Conservation (phyloP, 2,888 invertebrate genomes). For the Tribolium freemani region DNA sequence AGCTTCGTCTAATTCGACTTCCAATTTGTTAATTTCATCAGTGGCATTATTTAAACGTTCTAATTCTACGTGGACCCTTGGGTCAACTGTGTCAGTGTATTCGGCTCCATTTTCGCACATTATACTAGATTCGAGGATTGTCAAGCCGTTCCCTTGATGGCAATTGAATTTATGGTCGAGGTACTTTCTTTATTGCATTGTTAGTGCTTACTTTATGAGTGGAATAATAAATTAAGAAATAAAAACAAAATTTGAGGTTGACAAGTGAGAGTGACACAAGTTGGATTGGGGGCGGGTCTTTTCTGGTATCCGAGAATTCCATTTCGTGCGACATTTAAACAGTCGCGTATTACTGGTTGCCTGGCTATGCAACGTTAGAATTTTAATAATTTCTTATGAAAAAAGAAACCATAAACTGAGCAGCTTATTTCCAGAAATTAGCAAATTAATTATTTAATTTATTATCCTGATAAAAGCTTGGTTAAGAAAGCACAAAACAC, state of each 20-base stretch:
- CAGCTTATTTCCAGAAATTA: too few relatives aligned
- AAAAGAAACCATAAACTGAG: too few relatives aligned
- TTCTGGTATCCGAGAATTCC: not conserved
- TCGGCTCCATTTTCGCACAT: conserved; percentile 75
- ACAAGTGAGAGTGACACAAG: conserved; percentile 34
- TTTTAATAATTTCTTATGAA: too few relatives aligned
- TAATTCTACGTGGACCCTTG: conserved; percentile 88
- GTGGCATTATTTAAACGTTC: conserved; percentile 92
- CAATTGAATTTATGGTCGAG: not conserved
- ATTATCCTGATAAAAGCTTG: too few relatives aligned
- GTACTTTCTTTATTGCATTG: conserved; percentile 31
- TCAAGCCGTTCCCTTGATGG: conserved; percentile 2
- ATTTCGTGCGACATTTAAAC: not conserved
- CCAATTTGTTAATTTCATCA: conserved; percentile 92
- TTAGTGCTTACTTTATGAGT: conserved; percentile 7
- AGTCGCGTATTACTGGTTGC: too few relatives aligned
- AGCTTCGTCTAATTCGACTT: conserved; percentile 91
- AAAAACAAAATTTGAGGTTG: conserved; percentile 44
- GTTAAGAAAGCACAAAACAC: too few relatives aligned
- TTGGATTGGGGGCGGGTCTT: not conserved
- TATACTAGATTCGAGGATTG: conserved; percentile 36
- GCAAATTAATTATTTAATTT: too few relatives aligned
- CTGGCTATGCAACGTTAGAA: too few relatives aligned
- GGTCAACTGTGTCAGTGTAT: conserved; percentile 82
- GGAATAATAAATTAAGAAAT: conserved; percentile 23